Conservation (phyloP, 2,797 vertebrate species). For the Podarcis lilfordi region DNA sequence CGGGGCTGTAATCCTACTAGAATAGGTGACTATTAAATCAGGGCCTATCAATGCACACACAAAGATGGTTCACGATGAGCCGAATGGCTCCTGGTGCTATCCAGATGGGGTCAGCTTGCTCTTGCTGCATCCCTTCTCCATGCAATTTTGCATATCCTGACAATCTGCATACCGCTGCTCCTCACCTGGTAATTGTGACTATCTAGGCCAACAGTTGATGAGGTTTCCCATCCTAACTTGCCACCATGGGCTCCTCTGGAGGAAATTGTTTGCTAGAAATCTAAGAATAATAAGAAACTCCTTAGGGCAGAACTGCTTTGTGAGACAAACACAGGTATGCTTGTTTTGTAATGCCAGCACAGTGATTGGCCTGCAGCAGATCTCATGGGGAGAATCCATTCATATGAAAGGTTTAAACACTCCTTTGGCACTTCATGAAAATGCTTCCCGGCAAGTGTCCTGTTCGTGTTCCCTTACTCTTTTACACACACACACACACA, state of each 20-base stretch:
- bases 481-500: not conserved
- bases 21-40: not conserved
- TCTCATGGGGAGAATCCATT: not conserved
- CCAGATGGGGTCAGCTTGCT: not conserved
- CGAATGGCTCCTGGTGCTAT: not conserved
- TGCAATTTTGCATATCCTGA: not conserved
- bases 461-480: not conserved
- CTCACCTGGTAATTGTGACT: not conserved
- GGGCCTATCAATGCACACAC: not conserved
- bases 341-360: too few species aligned
- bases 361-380: too few species aligned
- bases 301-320: too few species aligned
- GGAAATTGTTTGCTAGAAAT: too few species aligned
- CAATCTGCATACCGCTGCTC: not conserved
- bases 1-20: not conserved
- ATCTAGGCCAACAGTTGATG: too few species aligned
- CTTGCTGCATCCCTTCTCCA: not conserved
- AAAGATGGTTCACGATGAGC: not conserved
- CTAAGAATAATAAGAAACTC: too few species aligned
- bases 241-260: too few species aligned
- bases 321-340: too few species aligned
- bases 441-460: not conserved
- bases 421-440: too few species aligned
- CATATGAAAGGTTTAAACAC: too few species aligned
- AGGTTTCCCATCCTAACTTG: too few species aligned